These are phyloP conservation scores for Drosophila nigricruria DNA, from an alignment of 2,888 invertebrate species.

Conservation along the genomic window DNA sequence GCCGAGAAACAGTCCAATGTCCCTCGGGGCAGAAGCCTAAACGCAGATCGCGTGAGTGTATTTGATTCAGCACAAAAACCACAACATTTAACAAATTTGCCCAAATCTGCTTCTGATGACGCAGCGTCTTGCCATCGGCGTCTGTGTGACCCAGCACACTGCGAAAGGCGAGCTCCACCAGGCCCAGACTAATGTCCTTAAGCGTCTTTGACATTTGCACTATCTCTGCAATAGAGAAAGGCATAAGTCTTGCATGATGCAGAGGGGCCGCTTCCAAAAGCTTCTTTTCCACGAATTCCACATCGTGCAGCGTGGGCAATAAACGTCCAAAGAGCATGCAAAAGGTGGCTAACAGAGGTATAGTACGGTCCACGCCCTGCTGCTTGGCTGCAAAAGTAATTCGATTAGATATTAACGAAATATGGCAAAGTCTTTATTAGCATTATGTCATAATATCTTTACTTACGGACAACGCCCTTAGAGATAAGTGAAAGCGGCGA, in stretches of 20 bases:
- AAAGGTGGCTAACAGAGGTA: slow-evolving; percentile 93
- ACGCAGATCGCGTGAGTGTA: slow-evolving; percentile 95
- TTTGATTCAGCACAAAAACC: slow-evolving; percentile 91
- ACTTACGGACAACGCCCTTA: slow-evolving; percentile 85
- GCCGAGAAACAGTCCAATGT: slow-evolving; percentile 88
- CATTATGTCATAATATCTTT: too few species aligned
- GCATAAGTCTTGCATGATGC: slow-evolving; percentile 82
- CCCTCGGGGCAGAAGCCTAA: slow-evolving; percentile 90
- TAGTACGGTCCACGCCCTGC: slow-evolving; percentile 87
- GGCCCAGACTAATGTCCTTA: slow-evolving; percentile 92
- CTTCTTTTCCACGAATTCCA: slow-evolving; percentile 90
- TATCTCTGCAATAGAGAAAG: slow-evolving; percentile 91
- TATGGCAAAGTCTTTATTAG: neutral
- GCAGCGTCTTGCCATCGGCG: slow-evolving; percentile 82
- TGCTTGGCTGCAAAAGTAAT: slow-evolving; percentile 85
- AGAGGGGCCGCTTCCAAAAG: slow-evolving; percentile 67
- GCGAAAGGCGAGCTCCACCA: slow-evolving; percentile 93
- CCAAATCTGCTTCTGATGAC: slow-evolving; percentile 89
- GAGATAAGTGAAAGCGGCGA: slow-evolving; percentile 84
- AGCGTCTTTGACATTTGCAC: slow-evolving; percentile 90
- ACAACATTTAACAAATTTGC: slow-evolving; percentile 90
- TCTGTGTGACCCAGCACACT: slow-evolving; percentile 83
- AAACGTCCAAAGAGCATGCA: slow-evolving; percentile 93
- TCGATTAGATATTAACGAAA: neutral
- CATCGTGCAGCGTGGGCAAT: slow-evolving; percentile 93